Evolutionary conservation across 2,113 vertebrate species (phyloP).

Genomic region (Vidua chalybeata): DNA sequence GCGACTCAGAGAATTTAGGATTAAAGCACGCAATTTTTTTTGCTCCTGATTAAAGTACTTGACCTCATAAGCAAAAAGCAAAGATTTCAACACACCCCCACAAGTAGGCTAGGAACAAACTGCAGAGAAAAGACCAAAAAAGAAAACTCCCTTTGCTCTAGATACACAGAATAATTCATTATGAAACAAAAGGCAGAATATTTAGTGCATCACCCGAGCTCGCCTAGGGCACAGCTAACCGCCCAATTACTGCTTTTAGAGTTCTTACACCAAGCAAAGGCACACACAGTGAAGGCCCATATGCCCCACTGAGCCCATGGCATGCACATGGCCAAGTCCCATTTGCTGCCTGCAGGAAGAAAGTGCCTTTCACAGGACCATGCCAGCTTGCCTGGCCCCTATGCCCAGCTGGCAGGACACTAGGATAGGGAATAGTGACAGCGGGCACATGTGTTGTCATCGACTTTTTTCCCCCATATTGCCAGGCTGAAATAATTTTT

Average conservation of each 20-base stretch:
- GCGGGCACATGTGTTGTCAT: accelerated
- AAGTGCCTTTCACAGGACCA: neutral
- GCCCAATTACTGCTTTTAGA: neutral
- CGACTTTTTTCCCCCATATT: neutral
- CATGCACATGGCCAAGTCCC: accelerated
- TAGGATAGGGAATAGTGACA: neutral
- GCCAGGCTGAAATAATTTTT: neutral
- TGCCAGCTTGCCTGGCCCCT: accelerated
- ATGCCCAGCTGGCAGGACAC: neutral
- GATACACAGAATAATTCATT: conserved; percentile 45
- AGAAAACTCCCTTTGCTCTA: conserved; percentile 20
- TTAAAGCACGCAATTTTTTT: conserved; percentile 34
- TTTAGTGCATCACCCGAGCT: neutral
- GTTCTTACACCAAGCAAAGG: neutral
- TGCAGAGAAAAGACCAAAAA: neutral
- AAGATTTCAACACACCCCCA: conserved; percentile 48
- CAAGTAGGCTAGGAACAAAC: conserved; percentile 21
- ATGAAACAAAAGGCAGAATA: conserved; percentile 48
- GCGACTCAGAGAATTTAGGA: conserved; percentile 45
- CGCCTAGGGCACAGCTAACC: conserved; percentile 11
- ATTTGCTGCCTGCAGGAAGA: neutral
- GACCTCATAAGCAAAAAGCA: conserved; percentile 59
- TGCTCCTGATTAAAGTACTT: conserved; percentile 64
- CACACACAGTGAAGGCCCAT: accelerated
- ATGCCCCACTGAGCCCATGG: neutral